Base-by-base conservation (phyloP, 2,797 vertebrate species). In the Betta splendens region DNA sequence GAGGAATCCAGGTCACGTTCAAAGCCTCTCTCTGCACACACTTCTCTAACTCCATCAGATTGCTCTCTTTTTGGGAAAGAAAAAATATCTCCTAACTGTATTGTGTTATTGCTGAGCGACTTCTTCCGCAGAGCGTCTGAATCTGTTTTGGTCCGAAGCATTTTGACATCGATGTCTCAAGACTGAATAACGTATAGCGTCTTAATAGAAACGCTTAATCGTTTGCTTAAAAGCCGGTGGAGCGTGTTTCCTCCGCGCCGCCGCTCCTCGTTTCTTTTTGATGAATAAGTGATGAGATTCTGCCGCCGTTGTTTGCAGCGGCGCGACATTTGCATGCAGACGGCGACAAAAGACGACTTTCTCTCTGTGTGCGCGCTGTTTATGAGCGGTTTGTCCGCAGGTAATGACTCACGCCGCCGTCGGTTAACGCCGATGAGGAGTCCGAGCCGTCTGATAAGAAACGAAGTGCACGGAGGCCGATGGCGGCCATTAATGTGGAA, bases 1-100 rank as follows among this genome's bases (percentile, higher is more conserved):
- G 69, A 72, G 62, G 71, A 88, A 90, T 83, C 73, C 86, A 85
- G 89, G 89, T 85, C 81, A 87, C 3, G 47, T 59, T 77, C 68
- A 75, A 63, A 86, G 43, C 70, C 50, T 70, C 67, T 72, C 72
- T 83, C 68, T 65, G 49, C 72, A 73, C 64, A 50, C 49, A 67
- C 55, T 62, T 63, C 69, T 42, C 67, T 72, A 72, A 54, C 81
- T 69, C 39, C 20, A 38, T 47, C 49, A 72, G 55, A 61, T 35
- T 46, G 62, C 54, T 39, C 44, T 48, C 33, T 33, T 53, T 62
- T 47, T 37, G 55, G 38, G 10, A 32, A 26, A 21, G 12, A 11
- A 31, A 11, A 29, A 31, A 31, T 53, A 16, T 66, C 52, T 57
- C 56, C 47, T 31, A 46, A 32, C 52, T 56, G 40, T 58, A 63